A percentile compares a stretch with the other conserved stretches of the same genome.
Conservation (phyloP, 2,113 vertebrate species). For the Microcebus griseorufus region DNA sequence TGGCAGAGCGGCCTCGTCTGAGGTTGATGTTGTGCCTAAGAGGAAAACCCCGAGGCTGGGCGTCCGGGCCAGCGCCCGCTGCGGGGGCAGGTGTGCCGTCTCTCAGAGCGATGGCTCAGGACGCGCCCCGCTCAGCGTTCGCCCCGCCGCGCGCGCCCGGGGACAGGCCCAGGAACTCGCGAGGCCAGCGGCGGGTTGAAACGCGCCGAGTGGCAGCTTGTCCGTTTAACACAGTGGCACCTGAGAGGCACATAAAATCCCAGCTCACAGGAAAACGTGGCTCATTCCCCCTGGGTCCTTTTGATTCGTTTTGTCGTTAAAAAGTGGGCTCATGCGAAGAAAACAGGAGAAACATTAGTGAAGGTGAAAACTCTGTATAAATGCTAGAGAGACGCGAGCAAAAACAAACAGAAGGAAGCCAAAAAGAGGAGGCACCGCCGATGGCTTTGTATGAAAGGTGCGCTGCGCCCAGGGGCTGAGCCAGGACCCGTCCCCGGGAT, state of each 20-base stretch:
- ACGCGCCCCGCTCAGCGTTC: not conserved
- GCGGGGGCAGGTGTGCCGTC: not conserved
- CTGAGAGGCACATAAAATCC: not conserved
- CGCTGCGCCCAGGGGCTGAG: not conserved
- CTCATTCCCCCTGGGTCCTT: not conserved
- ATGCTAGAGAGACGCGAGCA: not conserved
- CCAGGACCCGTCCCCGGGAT: accelerated
- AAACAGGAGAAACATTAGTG: not conserved
- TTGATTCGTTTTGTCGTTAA: not conserved
- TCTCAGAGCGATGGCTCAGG: not conserved
- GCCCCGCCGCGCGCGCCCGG: not conserved
- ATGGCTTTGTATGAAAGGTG: accelerated
- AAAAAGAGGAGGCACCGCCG: accelerated
- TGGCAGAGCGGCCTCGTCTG: not conserved
- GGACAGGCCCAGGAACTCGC: not conserved
- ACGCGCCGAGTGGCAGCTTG: not conserved
- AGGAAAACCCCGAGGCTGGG: not conserved
- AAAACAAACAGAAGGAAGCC: not conserved
- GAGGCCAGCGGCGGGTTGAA: not conserved
- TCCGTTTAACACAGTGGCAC: not conserved
- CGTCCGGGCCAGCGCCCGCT: not conserved
- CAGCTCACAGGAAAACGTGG: not conserved
- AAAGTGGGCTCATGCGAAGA: not conserved
- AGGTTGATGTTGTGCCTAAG: accelerated
- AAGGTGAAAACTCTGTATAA: not conserved